Evolutionary conservation across 2,888 invertebrate species (phyloP).

Genomic region (Synergus itoensis): DNA sequence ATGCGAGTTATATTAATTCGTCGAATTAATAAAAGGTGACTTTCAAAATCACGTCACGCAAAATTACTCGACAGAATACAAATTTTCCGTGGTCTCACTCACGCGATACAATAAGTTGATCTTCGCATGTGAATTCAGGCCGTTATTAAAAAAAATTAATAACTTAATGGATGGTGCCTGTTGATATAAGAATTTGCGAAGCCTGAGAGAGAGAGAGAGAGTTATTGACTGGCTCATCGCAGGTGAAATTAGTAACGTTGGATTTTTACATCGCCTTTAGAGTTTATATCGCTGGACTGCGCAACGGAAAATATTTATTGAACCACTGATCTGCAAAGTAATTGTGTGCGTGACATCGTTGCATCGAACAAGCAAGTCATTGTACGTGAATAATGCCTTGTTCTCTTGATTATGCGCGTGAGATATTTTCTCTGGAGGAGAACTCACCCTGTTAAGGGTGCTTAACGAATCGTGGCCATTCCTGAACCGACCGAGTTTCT

Average conservation of each 20-base stretch:
- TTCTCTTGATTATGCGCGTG: constrained; percentile 49
- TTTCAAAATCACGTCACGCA: not conserved
- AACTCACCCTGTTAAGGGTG: constrained; percentile 44
- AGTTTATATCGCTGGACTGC: not conserved
- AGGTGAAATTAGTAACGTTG: constrained; percentile 50
- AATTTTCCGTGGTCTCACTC: not conserved
- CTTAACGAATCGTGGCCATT: constrained; percentile 44
- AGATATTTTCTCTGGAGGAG: constrained; percentile 40
- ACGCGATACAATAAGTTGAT: constrained; percentile 8
- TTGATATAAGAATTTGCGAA: constrained; percentile 29
- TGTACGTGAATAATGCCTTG: constrained; percentile 54
- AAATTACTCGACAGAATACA: not conserved
- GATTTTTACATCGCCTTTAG: constrained; percentile 43
- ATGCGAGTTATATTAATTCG: too few species aligned
- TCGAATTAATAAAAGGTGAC: not conserved
- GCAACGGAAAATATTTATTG: constrained; percentile 65
- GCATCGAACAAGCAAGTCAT: constrained; percentile 51
- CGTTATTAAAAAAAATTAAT: constrained; percentile 24
- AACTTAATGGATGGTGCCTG: constrained; percentile 27
- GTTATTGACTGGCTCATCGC: not conserved
- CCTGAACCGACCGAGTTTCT: constrained; percentile 47
- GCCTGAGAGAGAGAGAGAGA: not conserved
- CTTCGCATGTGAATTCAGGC: not conserved
- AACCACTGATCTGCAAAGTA: constrained; percentile 62
- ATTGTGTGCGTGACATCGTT: constrained; percentile 68